Percentiles rank a stretch among this genome's conserved stretches.
These are phyloP conservation scores for Procambarus virginalis DNA, from an alignment of 1,140 invertebrate species.

Conservation along the genomic window DNA sequence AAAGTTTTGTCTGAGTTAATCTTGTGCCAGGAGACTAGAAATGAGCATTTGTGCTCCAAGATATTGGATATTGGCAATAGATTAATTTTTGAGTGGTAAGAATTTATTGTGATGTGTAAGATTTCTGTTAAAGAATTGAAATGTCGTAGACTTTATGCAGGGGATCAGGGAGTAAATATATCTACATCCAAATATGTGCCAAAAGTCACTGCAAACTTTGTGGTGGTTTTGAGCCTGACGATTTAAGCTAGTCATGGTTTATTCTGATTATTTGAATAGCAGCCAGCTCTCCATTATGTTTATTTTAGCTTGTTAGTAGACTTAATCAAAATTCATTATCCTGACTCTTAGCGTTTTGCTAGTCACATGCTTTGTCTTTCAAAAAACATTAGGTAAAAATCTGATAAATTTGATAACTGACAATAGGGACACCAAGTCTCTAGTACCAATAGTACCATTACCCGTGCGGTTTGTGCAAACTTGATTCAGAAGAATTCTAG, in stretches of 20 bases:
- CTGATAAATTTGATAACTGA: background rate
- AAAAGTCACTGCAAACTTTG: background rate
- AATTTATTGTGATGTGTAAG: background rate
- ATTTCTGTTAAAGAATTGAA: background rate
- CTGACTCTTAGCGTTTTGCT: background rate
- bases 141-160: background rate
- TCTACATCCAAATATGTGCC: background rate
- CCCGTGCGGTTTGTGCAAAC: slow-evolving; percentile 21
- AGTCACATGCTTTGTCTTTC: background rate
- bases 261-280: background rate
- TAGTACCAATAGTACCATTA: background rate
- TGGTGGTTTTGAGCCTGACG: background rate
- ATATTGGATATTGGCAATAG: background rate
- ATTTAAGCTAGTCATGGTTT: slow-evolving; percentile 1
- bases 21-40: background rate
- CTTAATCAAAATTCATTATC: background rate
- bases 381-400: no score
- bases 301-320: background rate
- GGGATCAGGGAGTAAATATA: background rate
- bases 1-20: background rate
- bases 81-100: background rate
- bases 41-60: background rate
- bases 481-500: slow-evolving; percentile 4
- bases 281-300: background rate
- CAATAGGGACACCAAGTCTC: background rate